These are phyloP conservation scores for Drosophila hamatofila DNA, from an alignment of 2,888 invertebrate genomes.

Conservation along the genomic window DNA sequence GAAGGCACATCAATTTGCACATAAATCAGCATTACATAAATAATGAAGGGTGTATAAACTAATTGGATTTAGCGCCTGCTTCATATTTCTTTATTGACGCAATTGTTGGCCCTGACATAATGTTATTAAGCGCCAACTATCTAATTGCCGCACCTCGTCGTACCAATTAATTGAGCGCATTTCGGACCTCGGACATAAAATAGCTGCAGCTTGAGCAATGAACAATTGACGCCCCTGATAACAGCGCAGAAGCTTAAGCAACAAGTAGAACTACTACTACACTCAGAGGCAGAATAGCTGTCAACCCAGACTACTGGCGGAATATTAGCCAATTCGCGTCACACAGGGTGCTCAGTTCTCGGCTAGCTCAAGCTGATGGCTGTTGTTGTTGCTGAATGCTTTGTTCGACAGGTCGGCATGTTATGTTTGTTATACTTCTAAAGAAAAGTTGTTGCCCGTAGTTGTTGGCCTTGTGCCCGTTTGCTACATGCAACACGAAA, in stretches of 20 bases:
- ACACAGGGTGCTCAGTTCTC: neutral
- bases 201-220: neutral
- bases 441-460: neutral
- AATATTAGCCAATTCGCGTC: slow-evolving; percentile 13
- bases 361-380: slow-evolving; percentile 10
- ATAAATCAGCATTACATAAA: slow-evolving; percentile 47
- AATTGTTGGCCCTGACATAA: slow-evolving; percentile 27
- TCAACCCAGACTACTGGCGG: slow-evolving; percentile 39
- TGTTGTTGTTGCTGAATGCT: slow-evolving; percentile 5
- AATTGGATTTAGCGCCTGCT: slow-evolving; percentile 63
- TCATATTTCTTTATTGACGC: slow-evolving; percentile 48
- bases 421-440: slow-evolving; percentile 13
- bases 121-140: slow-evolving; percentile 40
- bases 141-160: slow-evolving; percentile 44
- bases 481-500: slow-evolving; percentile 48
- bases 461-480: slow-evolving; percentile 52
- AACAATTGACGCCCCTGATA: neutral
- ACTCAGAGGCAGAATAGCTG: slow-evolving; percentile 33
- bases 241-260: slow-evolving; percentile 16
- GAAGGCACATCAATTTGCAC: slow-evolving; percentile 41
- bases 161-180: slow-evolving; percentile 42
- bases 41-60: slow-evolving; percentile 37
- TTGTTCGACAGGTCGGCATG: slow-evolving; percentile 9
- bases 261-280: slow-evolving; percentile 32
- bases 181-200: slow-evolving; percentile 6